Evolutionary conservation across 2,888 invertebrate genomes (phyloP).

Genomic region (Trichacis sp.): DNA sequence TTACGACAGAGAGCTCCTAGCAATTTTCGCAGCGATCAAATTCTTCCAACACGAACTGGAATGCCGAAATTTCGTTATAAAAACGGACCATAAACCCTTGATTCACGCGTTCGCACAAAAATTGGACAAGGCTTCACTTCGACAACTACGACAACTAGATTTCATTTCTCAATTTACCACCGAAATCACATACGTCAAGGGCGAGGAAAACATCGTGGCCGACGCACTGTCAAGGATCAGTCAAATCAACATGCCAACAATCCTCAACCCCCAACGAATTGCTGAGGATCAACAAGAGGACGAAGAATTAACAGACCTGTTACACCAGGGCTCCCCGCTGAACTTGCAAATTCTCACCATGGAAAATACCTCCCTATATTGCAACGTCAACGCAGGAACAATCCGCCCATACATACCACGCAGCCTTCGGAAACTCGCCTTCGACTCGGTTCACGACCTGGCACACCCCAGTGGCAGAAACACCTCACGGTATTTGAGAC

Average conservation of each 20-base stretch:
- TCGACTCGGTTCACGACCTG: conserved; percentile 3
- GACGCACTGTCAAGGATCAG: conserved; percentile 11
- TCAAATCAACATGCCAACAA: not conserved
- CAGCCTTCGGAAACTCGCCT: not conserved
- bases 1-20: conserved; percentile 44
- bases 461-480: not conserved
- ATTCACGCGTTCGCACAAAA: conserved; percentile 15
- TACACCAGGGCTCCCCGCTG: not conserved
- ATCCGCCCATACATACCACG: not conserved
- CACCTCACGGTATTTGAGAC: conserved; percentile 12
- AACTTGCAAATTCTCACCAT: not conserved
- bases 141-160: conserved; percentile 18
- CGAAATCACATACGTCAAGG: conserved; percentile 21
- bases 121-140: conserved; percentile 12
- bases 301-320: not conserved
- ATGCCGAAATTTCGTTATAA: conserved; percentile 19
- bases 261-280: not conserved
- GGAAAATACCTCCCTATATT: not conserved
- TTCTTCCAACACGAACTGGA: conserved; percentile 25
- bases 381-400: not conserved
- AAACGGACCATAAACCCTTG: conserved; percentile 33
- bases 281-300: conserved; percentile 1
- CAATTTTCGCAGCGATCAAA: conserved; percentile 36
- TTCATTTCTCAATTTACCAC: conserved; percentile 33
- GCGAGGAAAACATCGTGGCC: conserved; percentile 10